Evolutionary conservation across 2,797 vertebrate genomes (phyloP).

Genomic region (Okamejei kenojei): DNA sequence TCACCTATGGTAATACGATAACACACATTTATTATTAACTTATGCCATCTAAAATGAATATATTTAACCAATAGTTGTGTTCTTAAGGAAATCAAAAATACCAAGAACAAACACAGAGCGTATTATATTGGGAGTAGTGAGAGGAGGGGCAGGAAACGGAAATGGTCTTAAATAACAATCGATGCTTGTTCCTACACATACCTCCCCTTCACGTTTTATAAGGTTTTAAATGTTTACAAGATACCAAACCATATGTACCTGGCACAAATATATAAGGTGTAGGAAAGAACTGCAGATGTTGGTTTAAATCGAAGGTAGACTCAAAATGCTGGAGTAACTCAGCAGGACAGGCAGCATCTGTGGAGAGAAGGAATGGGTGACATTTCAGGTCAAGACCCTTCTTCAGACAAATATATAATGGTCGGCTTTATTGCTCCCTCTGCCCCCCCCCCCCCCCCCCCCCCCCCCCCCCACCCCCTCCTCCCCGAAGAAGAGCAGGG

Average conservation of each 20-base stretch:
- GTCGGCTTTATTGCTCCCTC: background rate
- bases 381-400: too few relatives aligned
- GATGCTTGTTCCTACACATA: background rate
- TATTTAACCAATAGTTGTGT: constrained; percentile 2
- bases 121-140: background rate
- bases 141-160: background rate
- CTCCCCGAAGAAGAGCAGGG: background rate
- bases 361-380: too few relatives aligned
- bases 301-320: too few relatives aligned
- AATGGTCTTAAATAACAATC: background rate
- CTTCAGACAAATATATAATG: background rate
- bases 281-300: too few relatives aligned
- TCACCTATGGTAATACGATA: constrained; percentile 1
- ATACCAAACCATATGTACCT: background rate
- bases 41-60: constrained; percentile 9
- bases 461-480: background rate
- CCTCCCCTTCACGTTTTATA: too few relatives aligned
- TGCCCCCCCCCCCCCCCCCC: background rate
- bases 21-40: background rate
- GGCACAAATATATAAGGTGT: background rate
- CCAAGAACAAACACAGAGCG: background rate
- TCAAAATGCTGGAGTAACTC: too few relatives aligned
- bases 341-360: too few relatives aligned
- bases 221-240: background rate
- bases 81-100: constrained; percentile 15